These are phyloP conservation scores for Drosophila kanapiae DNA, from an alignment of 1,140 invertebrate species.

Conservation along the genomic window DNA sequence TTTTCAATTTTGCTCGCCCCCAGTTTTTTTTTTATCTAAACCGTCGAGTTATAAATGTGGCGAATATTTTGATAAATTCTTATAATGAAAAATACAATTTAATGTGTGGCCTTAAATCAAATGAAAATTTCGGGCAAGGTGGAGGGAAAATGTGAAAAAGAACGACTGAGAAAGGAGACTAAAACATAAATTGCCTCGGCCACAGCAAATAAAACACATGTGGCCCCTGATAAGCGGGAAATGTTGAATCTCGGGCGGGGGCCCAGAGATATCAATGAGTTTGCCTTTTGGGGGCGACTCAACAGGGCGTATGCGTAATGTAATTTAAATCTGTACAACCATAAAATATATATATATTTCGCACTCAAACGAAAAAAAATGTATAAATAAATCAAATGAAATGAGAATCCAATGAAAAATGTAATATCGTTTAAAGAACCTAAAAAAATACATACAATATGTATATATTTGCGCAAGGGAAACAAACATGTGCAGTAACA, in stretches of 20 bases:
- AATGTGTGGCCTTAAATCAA: constrained; percentile 74
- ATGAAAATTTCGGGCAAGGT: constrained; percentile 8
- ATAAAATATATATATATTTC: constrained; percentile 20
- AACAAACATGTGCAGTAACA: constrained; percentile 18
- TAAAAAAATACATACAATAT: not conserved
- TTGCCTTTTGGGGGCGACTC: constrained; percentile 29
- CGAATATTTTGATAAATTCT: constrained; percentile 48
- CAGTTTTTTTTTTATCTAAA: constrained; percentile 1
- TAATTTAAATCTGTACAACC: constrained; percentile 38
- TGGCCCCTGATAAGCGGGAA: constrained; percentile 22
- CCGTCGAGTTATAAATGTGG: constrained; percentile 53
- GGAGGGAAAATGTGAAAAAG: constrained; percentile 4
- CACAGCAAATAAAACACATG: constrained; percentile 60
- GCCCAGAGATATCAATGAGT: constrained; percentile 29
- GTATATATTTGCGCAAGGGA: not conserved
- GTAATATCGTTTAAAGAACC: not conserved
- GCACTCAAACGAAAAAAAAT: constrained; percentile 14
- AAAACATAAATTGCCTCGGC: constrained; percentile 42
- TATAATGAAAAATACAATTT: constrained; percentile 41
- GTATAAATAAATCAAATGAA: constrained; percentile 36
- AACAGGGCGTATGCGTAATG: constrained; percentile 53
- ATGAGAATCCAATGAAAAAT: constrained; percentile 16
- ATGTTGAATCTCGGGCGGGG: not conserved
- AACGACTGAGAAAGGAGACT: constrained; percentile 5
- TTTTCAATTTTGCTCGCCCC: constrained; percentile 6